A percentile compares a stretch with the other conserved stretches of the same genome.
Conservation (phyloP, 2,888 invertebrate species). For the Cephus pulcher region DNA sequence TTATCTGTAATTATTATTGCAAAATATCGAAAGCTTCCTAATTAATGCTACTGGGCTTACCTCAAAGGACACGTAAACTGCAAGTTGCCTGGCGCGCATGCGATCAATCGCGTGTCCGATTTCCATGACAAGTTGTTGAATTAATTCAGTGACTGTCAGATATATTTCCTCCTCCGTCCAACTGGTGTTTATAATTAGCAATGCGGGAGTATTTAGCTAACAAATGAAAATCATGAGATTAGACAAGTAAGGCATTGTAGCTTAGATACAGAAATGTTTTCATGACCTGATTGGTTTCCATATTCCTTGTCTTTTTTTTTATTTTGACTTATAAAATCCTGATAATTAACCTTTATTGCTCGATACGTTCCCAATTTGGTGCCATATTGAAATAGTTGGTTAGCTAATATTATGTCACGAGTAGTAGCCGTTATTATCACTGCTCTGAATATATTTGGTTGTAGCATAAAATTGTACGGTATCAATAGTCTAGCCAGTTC, state of each 20-base stretch:
- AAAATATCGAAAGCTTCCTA: background rate
- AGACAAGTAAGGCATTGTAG: slow-evolving; percentile 16
- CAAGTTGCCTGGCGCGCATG: slow-evolving; percentile 21
- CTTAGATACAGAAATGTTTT: slow-evolving; percentile 8
- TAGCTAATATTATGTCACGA: slow-evolving; percentile 37
- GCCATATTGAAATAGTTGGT: slow-evolving; percentile 45
- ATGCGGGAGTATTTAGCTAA: slow-evolving; percentile 23
- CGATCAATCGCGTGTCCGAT: slow-evolving; percentile 39
- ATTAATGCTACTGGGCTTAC: slow-evolving; percentile 7
- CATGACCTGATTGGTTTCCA: background rate
- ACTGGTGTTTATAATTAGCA: slow-evolving; percentile 41
- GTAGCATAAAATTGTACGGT: slow-evolving; percentile 35
- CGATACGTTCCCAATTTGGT: slow-evolving; percentile 44
- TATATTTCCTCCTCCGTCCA: slow-evolving; percentile 53
- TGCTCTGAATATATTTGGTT: slow-evolving; percentile 34
- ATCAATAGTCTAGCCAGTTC: slow-evolving; percentile 36
- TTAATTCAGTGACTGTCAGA: slow-evolving; percentile 38
- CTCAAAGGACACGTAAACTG: slow-evolving; percentile 27
- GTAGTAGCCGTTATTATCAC: slow-evolving; percentile 38
- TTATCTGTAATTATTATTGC: background rate
- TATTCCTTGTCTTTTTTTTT: background rate
- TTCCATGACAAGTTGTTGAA: slow-evolving; percentile 35
- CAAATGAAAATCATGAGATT: slow-evolving; percentile 10
- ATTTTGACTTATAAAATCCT: background rate
- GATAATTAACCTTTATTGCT: slow-evolving; percentile 36